Conservation (phyloP, 2,113 vertebrate genomes). For the Arenaria interpres region DNA sequence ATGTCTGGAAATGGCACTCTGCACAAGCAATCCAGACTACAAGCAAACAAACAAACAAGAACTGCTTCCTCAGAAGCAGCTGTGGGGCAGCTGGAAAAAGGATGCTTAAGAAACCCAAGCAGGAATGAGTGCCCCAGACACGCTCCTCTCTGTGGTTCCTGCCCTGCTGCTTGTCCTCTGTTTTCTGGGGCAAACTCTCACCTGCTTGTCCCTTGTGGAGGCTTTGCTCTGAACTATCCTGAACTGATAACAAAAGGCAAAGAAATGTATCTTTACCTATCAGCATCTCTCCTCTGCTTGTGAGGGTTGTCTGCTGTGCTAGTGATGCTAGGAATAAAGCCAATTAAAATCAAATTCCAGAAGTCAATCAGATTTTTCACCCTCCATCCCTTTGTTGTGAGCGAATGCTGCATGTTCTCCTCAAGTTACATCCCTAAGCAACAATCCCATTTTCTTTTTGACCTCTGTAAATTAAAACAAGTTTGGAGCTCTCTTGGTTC, state of each 20-base stretch:
- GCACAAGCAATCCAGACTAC: not conserved
- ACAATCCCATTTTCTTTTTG: conserved; percentile 61
- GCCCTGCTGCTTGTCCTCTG: not conserved
- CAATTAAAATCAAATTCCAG: conserved; percentile 27
- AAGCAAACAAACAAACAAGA: not conserved
- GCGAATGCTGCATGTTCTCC: conserved; percentile 3
- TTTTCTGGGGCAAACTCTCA: not conserved
- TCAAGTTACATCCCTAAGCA: conserved; percentile 43
- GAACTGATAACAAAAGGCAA: not conserved
- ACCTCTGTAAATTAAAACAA: conserved; percentile 67
- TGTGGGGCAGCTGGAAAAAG: not conserved
- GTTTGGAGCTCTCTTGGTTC: conserved; percentile 55
- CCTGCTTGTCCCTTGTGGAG: not conserved
- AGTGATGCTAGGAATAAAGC: not conserved
- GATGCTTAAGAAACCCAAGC: not conserved
- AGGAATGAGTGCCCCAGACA: not conserved
- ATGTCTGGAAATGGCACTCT: not conserved
- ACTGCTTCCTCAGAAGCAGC: not conserved
- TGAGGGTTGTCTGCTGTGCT: not conserved
- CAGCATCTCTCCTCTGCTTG: not conserved
- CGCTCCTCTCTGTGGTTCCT: rapidly evolving
- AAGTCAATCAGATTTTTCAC: conserved; percentile 48
- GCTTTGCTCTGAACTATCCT: not conserved
- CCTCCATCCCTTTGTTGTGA: conserved; percentile 20
- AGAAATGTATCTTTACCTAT: not conserved